phyloP scores from a whole-genome alignment of 2,888 invertebrate species.

The Chouioia cunea region DNA sequence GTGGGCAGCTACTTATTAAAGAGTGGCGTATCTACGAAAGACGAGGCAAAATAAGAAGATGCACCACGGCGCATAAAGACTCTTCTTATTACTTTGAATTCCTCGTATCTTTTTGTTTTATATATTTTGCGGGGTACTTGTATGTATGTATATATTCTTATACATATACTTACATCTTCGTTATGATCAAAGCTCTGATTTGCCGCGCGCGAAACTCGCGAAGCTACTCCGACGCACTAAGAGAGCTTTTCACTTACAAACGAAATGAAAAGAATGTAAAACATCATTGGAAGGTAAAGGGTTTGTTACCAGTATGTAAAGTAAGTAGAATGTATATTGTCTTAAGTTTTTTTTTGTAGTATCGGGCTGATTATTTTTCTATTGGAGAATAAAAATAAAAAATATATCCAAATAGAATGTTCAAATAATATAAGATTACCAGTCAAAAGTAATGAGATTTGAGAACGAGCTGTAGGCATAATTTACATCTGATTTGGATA shows the following conservation, averaged over 20 bases:
- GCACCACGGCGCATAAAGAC: constrained; percentile 4
- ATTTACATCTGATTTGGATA: too few relatives aligned
- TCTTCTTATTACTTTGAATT: constrained; percentile 30
- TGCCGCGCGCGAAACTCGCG: constrained; percentile 12
- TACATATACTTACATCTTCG: constrained; percentile 6
- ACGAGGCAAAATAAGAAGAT: constrained; percentile 8
- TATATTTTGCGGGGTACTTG: not conserved
- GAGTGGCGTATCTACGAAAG: not conserved
- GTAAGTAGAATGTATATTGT: too few relatives aligned
- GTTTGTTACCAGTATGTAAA: too few relatives aligned
- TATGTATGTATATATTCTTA: not conserved
- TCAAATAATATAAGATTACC: too few relatives aligned
- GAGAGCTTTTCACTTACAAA: not conserved
- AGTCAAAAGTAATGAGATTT: too few relatives aligned
- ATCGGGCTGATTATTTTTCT: too few relatives aligned
- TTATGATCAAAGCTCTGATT: constrained; percentile 43
- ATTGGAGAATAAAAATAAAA: too few relatives aligned
- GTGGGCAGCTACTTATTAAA: constrained; percentile 15
- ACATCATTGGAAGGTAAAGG: too few relatives aligned
- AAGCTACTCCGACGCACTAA: not conserved
- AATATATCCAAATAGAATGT: too few relatives aligned
- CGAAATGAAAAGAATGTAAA: constrained; percentile 5
- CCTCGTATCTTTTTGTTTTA: constrained; percentile 2
- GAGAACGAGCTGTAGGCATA: too few relatives aligned
- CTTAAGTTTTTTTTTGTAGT: too few relatives aligned